A percentile compares a stretch with the other conserved stretches of the same genome.
Conservation (phyloP, 2,888 invertebrate genomes). For the Magallana nippona region DNA sequence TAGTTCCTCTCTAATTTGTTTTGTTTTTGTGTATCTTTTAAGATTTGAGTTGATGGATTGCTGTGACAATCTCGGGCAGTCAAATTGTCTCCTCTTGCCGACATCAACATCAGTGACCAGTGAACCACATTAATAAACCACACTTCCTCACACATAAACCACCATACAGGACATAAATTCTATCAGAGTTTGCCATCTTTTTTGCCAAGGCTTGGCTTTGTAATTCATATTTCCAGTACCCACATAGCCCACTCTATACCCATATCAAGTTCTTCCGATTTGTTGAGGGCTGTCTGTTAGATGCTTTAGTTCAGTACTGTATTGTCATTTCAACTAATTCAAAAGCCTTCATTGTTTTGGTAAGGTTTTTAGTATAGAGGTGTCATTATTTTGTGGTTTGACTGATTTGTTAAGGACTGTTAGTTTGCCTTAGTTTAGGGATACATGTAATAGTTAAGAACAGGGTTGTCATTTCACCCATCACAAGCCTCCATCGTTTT, state of each 20-base stretch:
- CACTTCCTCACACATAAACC: slow-evolving; percentile 27
- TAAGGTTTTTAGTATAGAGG: neutral
- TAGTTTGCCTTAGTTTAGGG: too few species aligned
- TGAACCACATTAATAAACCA: slow-evolving; percentile 18
- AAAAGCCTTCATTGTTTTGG: neutral
- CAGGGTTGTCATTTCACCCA: neutral
- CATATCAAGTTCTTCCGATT: slow-evolving; percentile 17
- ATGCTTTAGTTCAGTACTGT: too few species aligned
- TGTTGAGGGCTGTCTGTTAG: slow-evolving; percentile 15
- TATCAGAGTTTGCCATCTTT: slow-evolving; percentile 33
- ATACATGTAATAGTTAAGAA: too few species aligned
- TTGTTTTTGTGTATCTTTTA: neutral
- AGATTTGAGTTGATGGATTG: slow-evolving; percentile 6
- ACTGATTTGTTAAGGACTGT: too few species aligned
- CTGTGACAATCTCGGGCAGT: slow-evolving; percentile 19
- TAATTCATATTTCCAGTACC: neutral
- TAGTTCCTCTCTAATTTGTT: neutral
- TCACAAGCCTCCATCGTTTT: neutral
- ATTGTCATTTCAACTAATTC: neutral
- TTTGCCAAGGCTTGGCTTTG: neutral
- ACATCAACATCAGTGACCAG: slow-evolving; percentile 13
- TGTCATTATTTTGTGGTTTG: neutral
- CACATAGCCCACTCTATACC: neutral
- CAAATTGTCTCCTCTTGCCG: neutral
- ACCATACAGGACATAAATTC: slow-evolving; percentile 28